Conservation (phyloP, 2,113 vertebrate genomes). For the Myiozetetes cayanensis region DNA sequence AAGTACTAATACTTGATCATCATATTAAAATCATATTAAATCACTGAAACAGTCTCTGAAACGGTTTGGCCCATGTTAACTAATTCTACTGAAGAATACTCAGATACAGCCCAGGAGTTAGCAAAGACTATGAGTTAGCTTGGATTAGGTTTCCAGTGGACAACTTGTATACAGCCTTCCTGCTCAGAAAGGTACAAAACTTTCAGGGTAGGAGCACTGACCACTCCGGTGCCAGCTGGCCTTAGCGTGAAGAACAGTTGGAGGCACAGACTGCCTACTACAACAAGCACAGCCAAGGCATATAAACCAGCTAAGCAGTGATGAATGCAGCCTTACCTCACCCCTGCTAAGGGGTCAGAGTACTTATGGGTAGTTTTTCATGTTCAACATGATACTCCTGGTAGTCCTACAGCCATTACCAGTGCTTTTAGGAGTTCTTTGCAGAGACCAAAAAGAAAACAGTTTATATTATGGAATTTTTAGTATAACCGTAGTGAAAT, state of each 20-base stretch:
- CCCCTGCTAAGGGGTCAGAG: background rate
- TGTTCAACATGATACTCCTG: background rate
- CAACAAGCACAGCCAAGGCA: background rate
- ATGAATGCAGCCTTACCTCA: background rate
- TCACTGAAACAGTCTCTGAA: background rate
- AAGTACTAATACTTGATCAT: background rate
- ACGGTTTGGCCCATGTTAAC: background rate
- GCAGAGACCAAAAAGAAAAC: background rate
- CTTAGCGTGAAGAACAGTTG: rapidly evolving
- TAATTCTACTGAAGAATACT: background rate
- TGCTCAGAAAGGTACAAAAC: background rate
- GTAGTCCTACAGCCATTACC: background rate
- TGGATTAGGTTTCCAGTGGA: background rate
- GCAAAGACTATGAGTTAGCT: background rate
- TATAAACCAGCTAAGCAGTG: background rate
- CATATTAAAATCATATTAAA: background rate
- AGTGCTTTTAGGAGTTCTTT: background rate
- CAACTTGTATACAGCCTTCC: background rate
- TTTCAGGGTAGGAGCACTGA: background rate
- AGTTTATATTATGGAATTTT: background rate
- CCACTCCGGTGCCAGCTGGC: background rate
- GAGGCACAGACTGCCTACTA: background rate
- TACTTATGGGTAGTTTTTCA: background rate
- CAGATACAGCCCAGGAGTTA: background rate
- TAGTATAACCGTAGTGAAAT: background rate